phyloP scores from a whole-genome alignment of 2,113 vertebrate genomes.

The Cettia cetti region DNA sequence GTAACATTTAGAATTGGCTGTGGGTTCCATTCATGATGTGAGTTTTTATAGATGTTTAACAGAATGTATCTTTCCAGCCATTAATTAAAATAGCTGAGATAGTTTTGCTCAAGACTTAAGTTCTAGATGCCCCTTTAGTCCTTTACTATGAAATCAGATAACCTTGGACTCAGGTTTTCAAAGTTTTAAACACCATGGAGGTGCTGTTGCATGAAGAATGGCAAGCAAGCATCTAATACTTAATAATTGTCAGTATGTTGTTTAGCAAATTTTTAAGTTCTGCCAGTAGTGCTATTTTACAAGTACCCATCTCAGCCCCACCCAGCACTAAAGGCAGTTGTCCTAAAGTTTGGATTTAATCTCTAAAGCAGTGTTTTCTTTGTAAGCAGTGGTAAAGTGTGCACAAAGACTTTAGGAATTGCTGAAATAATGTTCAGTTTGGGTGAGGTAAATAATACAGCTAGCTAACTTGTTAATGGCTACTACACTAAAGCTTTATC shows the following conservation, averaged over 20 bases:
- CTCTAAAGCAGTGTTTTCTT: not conserved
- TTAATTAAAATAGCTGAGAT: constrained; percentile 69
- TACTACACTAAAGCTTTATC: not conserved
- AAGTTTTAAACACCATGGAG: constrained; percentile 55
- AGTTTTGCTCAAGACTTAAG: constrained; percentile 57
- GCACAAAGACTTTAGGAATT: not conserved
- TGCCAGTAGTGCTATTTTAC: constrained; percentile 39
- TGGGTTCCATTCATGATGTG: constrained; percentile 74
- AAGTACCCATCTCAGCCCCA: constrained; percentile 13
- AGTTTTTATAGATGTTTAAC: constrained; percentile 74
- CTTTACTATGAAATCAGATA: constrained; percentile 43
- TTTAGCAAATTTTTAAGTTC: constrained; percentile 28
- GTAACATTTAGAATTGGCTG: constrained; percentile 64
- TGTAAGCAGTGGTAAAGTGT: not conserved
- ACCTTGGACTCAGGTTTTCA: constrained; percentile 67
- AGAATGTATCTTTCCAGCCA: constrained; percentile 73
- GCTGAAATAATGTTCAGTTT: not conserved
- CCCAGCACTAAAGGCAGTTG: not conserved
- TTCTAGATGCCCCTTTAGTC: constrained; percentile 48
- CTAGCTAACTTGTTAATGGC: not conserved
- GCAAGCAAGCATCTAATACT: constrained; percentile 63
- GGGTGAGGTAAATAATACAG: not conserved
- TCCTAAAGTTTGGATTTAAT: constrained; percentile 4
- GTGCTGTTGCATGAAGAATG: constrained; percentile 66
- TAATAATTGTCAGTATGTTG: constrained; percentile 20